phyloP scores from a whole-genome alignment of 1,140 invertebrate genomes.

The Nasonia vitripennis region DNA sequence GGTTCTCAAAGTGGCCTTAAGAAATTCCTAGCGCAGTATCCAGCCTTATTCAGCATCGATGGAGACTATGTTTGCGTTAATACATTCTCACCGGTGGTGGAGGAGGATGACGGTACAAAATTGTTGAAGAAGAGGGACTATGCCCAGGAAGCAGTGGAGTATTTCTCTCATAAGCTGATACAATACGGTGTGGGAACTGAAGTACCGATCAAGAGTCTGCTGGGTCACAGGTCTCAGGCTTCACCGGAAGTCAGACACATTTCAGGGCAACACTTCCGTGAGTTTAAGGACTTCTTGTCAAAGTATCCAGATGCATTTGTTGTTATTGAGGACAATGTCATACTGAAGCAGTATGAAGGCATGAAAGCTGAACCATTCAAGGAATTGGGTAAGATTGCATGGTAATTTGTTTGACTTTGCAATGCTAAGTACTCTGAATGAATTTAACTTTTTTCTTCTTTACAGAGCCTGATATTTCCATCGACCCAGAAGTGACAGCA shows the following conservation, averaged over 20 bases:
- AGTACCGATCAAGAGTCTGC: conserved; percentile 93
- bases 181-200: conserved; percentile 93
- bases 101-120: conserved; percentile 73
- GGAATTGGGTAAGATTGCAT: conserved; percentile 63
- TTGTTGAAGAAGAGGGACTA: conserved; percentile 85
- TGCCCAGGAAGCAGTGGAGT: conserved; percentile 94
- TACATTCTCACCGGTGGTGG: conserved; percentile 79
- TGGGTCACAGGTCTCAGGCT: conserved; percentile 95
- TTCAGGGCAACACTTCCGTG: conserved; percentile 93
- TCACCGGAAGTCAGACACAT: conserved; percentile 96
- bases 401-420: not conserved
- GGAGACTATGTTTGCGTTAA: conserved; percentile 94
- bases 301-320: conserved; percentile 92
- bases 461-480: conserved; percentile 81
- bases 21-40: conserved; percentile 93
- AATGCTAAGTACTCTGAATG: not conserved
- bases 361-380: conserved; percentile 72
- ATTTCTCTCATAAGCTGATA: conserved; percentile 92
- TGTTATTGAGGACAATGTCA: conserved; percentile 90
- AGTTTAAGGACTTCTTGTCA: conserved; percentile 93
- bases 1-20: conserved; percentile 95
- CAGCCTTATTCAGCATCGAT: conserved; percentile 92
- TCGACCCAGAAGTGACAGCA: conserved; percentile 87
- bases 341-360: conserved; percentile 80
- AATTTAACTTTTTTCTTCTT: not conserved